Conservation (phyloP, 1,140 invertebrate species). For the Papilio dardanus region DNA sequence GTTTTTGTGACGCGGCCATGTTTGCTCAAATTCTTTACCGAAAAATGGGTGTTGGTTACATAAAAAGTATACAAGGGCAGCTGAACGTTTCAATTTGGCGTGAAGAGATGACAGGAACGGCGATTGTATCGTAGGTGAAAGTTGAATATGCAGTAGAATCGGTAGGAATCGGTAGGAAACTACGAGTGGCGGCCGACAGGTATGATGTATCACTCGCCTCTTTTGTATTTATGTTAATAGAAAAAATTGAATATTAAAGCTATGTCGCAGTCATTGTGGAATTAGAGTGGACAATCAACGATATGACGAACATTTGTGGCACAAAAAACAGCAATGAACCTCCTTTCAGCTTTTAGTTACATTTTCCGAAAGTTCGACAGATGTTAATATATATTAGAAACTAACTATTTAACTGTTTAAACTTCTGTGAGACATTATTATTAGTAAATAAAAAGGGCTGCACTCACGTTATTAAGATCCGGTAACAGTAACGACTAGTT, state of each 20-base stretch:
- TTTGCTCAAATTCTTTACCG: slow-evolving; percentile 77
- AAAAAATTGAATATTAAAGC: slow-evolving; percentile 18
- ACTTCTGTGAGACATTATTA: too few species aligned
- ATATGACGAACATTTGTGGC: not conserved
- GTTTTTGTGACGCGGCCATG: slow-evolving; percentile 64
- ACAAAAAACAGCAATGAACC: not conserved
- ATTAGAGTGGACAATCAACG: slow-evolving; percentile 5
- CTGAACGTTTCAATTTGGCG: slow-evolving; percentile 63
- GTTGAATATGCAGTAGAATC: slow-evolving; percentile 48
- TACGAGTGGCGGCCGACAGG: slow-evolving; percentile 39
- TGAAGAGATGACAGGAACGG: slow-evolving; percentile 58
- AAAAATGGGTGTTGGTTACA: slow-evolving; percentile 60
- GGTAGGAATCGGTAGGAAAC: slow-evolving; percentile 44
- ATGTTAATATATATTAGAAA: too few species aligned
- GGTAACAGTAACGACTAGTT: too few species aligned
- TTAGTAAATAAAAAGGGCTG: too few species aligned
- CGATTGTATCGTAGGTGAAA: slow-evolving; percentile 54
- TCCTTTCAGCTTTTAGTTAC: too few species aligned
- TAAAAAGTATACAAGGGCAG: slow-evolving; percentile 55
- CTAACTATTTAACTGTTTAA: too few species aligned
- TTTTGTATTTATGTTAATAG: slow-evolving; percentile 35
- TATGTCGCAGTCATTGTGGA: not conserved
- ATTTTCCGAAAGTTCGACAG: too few species aligned
- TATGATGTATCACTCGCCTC: slow-evolving; percentile 44
- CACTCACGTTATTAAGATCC: too few species aligned